These are phyloP conservation scores for Macrotus californicus DNA, from an alignment of 2,113 vertebrate species.

Conservation along the genomic window DNA sequence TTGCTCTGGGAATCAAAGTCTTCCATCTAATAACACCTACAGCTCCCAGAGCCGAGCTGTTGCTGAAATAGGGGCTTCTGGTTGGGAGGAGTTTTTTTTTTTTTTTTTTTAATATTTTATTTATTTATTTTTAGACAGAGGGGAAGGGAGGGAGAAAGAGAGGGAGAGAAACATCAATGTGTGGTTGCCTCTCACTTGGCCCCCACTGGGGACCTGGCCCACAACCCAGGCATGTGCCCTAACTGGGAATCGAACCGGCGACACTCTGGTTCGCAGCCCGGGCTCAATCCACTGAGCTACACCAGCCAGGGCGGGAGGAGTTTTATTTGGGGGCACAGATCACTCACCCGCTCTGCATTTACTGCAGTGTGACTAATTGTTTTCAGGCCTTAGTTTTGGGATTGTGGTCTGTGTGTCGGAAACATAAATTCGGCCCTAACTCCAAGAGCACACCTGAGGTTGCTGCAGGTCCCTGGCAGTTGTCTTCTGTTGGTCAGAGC, in stretches of 20 bases:
- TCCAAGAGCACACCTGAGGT: not conserved
- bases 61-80: not conserved
- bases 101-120: too few relatives aligned
- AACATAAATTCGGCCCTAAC: not conserved
- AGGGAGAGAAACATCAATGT: too few relatives aligned
- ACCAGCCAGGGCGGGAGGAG: too few relatives aligned
- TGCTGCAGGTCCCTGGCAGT: not conserved
- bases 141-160: too few relatives aligned
- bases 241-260: too few relatives aligned
- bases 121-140: too few relatives aligned
- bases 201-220: too few relatives aligned
- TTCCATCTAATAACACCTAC: not conserved
- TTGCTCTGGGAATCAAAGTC: not conserved
- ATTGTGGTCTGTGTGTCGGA: not conserved
- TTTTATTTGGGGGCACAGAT: not conserved
- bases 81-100: not conserved
- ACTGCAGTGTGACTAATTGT: not conserved
- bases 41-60: not conserved
- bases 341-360: not conserved
- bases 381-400: not conserved
- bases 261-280: too few relatives aligned
- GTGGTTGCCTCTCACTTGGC: too few relatives aligned
- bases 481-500: not conserved
- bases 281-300: too few relatives aligned
- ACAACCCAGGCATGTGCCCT: too few relatives aligned